phyloP scores from a whole-genome alignment of 2,113 vertebrate genomes.

The Ranitomeya variabilis region DNA sequence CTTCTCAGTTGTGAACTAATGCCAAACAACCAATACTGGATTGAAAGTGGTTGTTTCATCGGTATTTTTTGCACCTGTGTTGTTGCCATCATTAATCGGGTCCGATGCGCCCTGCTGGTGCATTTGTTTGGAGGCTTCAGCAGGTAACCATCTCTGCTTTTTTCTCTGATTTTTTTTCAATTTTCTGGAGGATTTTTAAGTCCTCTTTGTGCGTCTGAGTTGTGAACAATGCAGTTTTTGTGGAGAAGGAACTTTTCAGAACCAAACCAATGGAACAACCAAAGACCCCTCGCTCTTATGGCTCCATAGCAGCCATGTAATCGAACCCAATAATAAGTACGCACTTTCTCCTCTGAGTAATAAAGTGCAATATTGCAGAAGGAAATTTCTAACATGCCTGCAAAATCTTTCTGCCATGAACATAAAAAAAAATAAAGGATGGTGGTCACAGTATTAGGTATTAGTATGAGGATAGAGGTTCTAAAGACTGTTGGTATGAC shows the following conservation, averaged over 20 bases:
- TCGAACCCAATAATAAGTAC: background rate
- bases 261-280: background rate
- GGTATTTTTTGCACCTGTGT: too few relatives aligned
- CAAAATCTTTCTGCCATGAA: background rate
- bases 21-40: too few relatives aligned
- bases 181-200: too few relatives aligned
- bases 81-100: too few relatives aligned
- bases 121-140: too few relatives aligned
- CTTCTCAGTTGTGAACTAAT: background rate
- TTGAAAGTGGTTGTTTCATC: too few relatives aligned
- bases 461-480: background rate
- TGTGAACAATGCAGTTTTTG: background rate
- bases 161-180: too few relatives aligned
- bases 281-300: background rate
- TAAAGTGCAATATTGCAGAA: background rate
- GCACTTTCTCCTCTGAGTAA: background rate
- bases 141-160: too few relatives aligned
- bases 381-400: background rate
- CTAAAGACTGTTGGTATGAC: background rate
- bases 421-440: background rate
- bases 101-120: too few relatives aligned
- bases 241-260: background rate
- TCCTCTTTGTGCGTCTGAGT: too few relatives aligned
- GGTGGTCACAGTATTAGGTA: background rate
- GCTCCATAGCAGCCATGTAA: background rate